Evolutionary conservation across 2,113 vertebrate species (phyloP).

Genomic region (Lichenostomus cassidix): DNA sequence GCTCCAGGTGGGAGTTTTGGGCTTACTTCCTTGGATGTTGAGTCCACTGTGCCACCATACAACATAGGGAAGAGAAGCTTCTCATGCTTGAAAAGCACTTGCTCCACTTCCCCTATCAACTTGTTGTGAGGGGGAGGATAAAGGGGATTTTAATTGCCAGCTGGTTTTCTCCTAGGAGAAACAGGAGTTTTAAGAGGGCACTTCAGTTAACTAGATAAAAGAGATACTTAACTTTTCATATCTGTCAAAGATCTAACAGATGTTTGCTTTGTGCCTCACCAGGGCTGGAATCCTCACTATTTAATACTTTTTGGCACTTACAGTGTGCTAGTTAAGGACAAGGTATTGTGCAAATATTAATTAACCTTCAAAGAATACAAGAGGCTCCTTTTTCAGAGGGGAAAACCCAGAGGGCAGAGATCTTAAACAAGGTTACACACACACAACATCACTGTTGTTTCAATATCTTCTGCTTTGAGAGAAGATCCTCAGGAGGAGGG

Average conservation of each 20-base stretch:
- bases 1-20: neutral
- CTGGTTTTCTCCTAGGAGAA: neutral
- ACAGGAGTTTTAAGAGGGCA: neutral
- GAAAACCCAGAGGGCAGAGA: neutral
- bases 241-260: neutral
- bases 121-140: neutral
- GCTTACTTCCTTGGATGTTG: rapidly evolving
- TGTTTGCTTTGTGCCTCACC: neutral
- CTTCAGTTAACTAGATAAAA: neutral
- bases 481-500: neutral
- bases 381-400: neutral
- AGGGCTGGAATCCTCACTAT: neutral
- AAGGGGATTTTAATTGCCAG: neutral
- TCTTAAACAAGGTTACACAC: neutral
- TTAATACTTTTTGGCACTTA: neutral
- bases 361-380: neutral
- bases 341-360: constrained; percentile 2
- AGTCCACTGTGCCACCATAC: neutral
- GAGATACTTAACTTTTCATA: neutral
- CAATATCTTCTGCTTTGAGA: neutral
- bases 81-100: neutral
- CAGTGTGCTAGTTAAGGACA: neutral
- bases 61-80: too few relatives aligned
- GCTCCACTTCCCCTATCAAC: neutral
- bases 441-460: neutral